Percentiles rank a stretch among this genome's conserved stretches.
Evolutionary conservation across 2,797 vertebrate genomes (phyloP).

Genomic region (Acanthopagrus latus): DNA sequence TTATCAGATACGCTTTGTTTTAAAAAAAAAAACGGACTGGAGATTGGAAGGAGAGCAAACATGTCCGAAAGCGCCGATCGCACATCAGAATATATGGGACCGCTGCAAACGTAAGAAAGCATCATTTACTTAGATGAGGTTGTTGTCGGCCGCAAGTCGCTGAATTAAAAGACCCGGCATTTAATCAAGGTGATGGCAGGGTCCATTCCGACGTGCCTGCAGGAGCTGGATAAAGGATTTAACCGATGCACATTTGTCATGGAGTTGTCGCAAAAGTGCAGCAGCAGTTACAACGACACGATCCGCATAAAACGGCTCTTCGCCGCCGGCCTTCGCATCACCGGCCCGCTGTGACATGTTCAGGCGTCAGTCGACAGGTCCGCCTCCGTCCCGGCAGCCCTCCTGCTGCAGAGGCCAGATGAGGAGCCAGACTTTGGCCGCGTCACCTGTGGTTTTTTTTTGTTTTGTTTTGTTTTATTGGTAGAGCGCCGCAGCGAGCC

Average conservation of each 20-base stretch:
- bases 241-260: not conserved
- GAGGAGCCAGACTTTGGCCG: constrained; percentile 38
- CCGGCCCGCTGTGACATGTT: not conserved
- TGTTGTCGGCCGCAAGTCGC: not conserved
- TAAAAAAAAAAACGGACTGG: not conserved
- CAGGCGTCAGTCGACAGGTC: constrained; percentile 20
- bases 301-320: not conserved
- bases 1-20: constrained; percentile 1
- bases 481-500: constrained; percentile 32
- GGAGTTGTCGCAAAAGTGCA: constrained; percentile 1
- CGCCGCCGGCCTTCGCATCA: not conserved
- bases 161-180: not conserved
- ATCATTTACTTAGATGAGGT: not conserved
- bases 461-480: too few species aligned
- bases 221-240: not conserved
- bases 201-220: not conserved
- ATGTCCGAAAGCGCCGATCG: not conserved
- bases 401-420: constrained; percentile 48
- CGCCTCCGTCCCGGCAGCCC: constrained; percentile 9
- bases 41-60: not conserved
- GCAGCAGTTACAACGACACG: not conserved
- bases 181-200: not conserved
- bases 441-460: constrained; percentile 54
- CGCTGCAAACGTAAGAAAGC: not conserved
- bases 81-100: not conserved